Percentiles rank a stretch among this genome's conserved stretches.
Evolutionary conservation across 2,797 vertebrate genomes (phyloP).

Genomic region (Gymnothorax reevesii): DNA sequence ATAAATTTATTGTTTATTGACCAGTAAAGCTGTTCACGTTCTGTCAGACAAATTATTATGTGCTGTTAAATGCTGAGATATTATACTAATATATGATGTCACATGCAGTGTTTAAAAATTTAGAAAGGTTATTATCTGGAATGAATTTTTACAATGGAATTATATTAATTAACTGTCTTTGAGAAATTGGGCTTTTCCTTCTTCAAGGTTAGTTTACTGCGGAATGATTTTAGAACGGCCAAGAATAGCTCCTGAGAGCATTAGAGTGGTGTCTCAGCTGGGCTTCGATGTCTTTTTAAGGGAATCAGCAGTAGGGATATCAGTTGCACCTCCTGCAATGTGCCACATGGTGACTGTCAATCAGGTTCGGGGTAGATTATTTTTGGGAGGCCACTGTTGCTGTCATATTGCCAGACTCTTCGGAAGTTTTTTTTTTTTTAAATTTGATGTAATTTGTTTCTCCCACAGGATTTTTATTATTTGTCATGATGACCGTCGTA

Average conservation of each 20-base stretch:
- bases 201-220: slow-evolving; percentile 75
- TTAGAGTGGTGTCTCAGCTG: slow-evolving; percentile 75
- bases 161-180: slow-evolving; percentile 33
- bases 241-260: slow-evolving; percentile 94
- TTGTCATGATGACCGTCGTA: slow-evolving; percentile 18
- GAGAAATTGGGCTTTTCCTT: slow-evolving; percentile 28
- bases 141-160: neutral
- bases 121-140: neutral
- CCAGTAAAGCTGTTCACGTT: slow-evolving; percentile 12
- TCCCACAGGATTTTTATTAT: neutral
- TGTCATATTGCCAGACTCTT: slow-evolving; percentile 67
- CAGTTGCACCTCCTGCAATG: slow-evolving; percentile 81
- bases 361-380: slow-evolving; percentile 75
- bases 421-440: slow-evolving; percentile 17
- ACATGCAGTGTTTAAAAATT: neutral
- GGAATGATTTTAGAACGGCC: slow-evolving; percentile 72
- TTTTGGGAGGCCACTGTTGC: slow-evolving; percentile 87
- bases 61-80: neutral
- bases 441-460: neutral
- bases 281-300: slow-evolving; percentile 95
- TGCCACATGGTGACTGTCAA: slow-evolving; percentile 92
- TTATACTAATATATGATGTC: neutral
- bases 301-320: slow-evolving; percentile 88
- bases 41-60: neutral
- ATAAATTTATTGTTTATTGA: slow-evolving; percentile 29